These are phyloP conservation scores for Oryzias woworae DNA, from an alignment of 2,113 vertebrate species.

Conservation along the genomic window DNA sequence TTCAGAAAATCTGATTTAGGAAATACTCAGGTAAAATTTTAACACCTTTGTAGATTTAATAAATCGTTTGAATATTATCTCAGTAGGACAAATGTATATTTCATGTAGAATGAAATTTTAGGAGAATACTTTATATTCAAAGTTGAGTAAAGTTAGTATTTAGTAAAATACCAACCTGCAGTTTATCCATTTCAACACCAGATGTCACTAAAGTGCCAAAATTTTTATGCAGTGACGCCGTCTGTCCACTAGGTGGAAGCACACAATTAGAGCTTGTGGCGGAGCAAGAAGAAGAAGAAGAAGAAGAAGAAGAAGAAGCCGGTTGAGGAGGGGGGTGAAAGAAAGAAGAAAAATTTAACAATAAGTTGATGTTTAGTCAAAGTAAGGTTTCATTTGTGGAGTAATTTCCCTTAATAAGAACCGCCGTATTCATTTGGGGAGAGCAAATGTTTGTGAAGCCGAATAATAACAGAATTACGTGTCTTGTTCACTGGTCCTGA, in stretches of 20 bases:
- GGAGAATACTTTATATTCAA: no score
- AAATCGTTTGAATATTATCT: neutral
- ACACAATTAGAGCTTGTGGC: neutral
- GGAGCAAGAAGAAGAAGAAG: neutral
- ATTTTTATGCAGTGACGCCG: neutral
- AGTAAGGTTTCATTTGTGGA: no score
- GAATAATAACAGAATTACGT: no score
- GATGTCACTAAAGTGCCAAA: constrained; percentile 21
- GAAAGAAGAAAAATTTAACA: neutral
- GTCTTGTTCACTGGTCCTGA: no score
- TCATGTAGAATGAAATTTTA: no score
- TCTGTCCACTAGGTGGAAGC: constrained; percentile 18
- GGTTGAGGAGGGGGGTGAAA: neutral
- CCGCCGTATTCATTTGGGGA: no score
- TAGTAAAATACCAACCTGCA: neutral
- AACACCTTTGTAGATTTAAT: neutral
- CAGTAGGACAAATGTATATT: neutral
- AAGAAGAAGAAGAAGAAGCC: neutral
- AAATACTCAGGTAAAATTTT: neutral
- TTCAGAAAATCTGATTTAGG: neutral
- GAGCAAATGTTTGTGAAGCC: no score
- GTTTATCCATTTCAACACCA: constrained; percentile 18
- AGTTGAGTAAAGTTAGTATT: no score
- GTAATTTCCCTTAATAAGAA: no score
- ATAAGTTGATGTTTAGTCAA: neutral